Evolutionary conservation across 1,140 invertebrate species (phyloP).

Genomic region (Drosophila teissieri): DNA sequence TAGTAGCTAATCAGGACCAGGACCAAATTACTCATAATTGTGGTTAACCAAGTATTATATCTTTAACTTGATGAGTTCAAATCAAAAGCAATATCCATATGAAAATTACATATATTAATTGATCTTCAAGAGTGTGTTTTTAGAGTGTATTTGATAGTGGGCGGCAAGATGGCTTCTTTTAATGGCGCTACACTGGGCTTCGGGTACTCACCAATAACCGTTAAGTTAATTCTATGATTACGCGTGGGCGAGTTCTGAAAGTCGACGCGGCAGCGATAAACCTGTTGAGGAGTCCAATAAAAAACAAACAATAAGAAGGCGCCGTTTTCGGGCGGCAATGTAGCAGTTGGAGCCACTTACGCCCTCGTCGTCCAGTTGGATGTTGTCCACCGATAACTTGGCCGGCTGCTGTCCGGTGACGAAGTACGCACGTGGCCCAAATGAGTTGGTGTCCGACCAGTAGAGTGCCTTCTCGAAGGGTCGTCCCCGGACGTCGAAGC

Average conservation of each 20-base stretch:
- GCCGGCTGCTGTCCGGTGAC: conserved; percentile 90
- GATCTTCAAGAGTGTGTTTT: neutral
- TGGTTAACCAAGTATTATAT: no score
- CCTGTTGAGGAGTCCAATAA: conserved; percentile 70
- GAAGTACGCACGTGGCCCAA: conserved; percentile 92
- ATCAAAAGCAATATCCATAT: no score
- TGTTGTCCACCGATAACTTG: conserved; percentile 91
- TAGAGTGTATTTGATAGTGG: conserved; percentile 5
- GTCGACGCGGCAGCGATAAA: conserved; percentile 94
- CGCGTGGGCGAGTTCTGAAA: conserved; percentile 95
- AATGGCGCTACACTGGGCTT: conserved; percentile 54
- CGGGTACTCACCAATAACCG: conserved; percentile 93
- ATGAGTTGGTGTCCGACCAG: conserved; percentile 91
- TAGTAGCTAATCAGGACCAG: no score
- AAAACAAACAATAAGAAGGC: conserved; percentile 50
- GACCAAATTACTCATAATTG: no score
- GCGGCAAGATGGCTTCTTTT: conserved; percentile 37
- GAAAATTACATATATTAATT: no score
- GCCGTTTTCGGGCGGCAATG: conserved; percentile 32
- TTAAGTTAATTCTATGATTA: conserved; percentile 95
- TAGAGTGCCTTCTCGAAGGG: conserved; percentile 91
- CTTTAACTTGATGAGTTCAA: no score
- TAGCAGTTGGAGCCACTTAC: conserved; percentile 80
- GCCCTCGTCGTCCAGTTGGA: conserved; percentile 93
- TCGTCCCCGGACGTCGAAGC: conserved; percentile 92